Evolutionary conservation across 2,888 invertebrate genomes (phyloP).

Genomic region (Parnassius apollo): DNA sequence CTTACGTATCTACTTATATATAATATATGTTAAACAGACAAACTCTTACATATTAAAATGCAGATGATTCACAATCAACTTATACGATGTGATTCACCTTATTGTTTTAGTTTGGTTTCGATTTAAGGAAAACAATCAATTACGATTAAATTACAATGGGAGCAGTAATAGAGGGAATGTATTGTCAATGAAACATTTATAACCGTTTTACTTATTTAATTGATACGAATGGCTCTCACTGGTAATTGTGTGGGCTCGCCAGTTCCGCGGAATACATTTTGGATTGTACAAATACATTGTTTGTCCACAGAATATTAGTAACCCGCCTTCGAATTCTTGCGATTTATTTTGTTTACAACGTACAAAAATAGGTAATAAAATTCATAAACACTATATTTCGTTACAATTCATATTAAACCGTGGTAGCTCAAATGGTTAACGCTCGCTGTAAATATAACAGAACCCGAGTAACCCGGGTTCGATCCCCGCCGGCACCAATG

Average conservation of each 20-base stretch:
- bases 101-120: slow-evolving; percentile 67
- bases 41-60: not conserved
- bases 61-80: slow-evolving; percentile 38
- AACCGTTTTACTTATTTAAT: slow-evolving; percentile 76
- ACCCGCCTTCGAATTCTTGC: not conserved
- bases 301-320: not conserved
- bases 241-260: slow-evolving; percentile 57
- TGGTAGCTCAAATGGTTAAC: too few relatives aligned
- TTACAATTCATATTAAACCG: too few relatives aligned
- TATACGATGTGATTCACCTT: slow-evolving; percentile 65
- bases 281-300: slow-evolving; percentile 30
- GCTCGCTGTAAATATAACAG: too few relatives aligned
- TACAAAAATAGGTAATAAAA: too few relatives aligned
- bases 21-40: too few relatives aligned
- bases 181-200: slow-evolving; percentile 72
- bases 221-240: slow-evolving; percentile 66
- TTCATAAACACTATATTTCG: too few relatives aligned
- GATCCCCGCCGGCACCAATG: too few relatives aligned
- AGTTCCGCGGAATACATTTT: slow-evolving; percentile 42
- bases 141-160: slow-evolving; percentile 69
- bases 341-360: not conserved
- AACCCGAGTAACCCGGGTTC: too few relatives aligned
- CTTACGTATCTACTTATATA: too few relatives aligned
- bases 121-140: slow-evolving; percentile 76
- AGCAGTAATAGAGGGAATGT: slow-evolving; percentile 72